Evolutionary conservation across 2,888 invertebrate species (phyloP).

Genomic region (Chaitophorus viminalis): DNA sequence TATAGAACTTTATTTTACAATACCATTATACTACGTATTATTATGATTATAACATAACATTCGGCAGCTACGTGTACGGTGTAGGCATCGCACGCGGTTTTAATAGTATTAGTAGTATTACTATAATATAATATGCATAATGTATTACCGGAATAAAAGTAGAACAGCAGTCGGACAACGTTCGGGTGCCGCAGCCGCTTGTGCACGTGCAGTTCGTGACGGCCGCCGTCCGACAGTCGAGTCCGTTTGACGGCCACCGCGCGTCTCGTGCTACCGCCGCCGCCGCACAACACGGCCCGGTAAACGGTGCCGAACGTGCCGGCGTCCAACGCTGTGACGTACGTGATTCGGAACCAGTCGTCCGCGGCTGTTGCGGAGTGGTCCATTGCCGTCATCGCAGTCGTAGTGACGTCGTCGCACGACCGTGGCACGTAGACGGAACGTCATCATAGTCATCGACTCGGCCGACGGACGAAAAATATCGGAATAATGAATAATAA

Average conservation of each 20-base stretch:
- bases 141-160: constrained; percentile 49
- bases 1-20: too few species aligned
- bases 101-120: background rate
- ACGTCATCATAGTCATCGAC: too few species aligned
- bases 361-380: background rate
- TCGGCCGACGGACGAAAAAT: too few species aligned
- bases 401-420: constrained; percentile 17
- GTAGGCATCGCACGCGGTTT: too few species aligned
- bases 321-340: constrained; percentile 30
- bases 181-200: constrained; percentile 38
- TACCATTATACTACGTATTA: background rate
- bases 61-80: background rate
- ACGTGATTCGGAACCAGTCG: constrained; percentile 11
- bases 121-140: too few species aligned
- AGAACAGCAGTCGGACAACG: constrained; percentile 45
- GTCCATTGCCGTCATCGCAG: constrained; percentile 18
- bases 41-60: background rate
- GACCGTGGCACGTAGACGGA: background rate
- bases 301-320: constrained; percentile 35
- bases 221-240: constrained; percentile 10
- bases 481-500: too few species aligned
- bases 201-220: constrained; percentile 24
- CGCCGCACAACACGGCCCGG: constrained; percentile 5
- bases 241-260: constrained; percentile 34
- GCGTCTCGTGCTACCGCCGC: background rate